phyloP scores from a whole-genome alignment of 2,113 vertebrate species.

The Thunnus thynnus region DNA sequence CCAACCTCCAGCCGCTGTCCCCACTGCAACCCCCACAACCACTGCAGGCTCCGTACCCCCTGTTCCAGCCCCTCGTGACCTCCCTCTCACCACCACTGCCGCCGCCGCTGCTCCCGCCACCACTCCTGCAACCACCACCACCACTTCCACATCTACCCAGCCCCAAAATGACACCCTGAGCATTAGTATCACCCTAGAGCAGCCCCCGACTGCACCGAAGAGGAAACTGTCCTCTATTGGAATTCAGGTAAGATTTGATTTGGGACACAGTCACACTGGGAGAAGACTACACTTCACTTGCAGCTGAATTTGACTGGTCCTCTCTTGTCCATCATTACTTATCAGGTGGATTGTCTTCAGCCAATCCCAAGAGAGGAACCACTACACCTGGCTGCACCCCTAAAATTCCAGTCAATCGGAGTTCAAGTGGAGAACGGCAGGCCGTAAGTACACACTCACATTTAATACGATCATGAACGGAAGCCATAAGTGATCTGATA shows the following conservation, averaged over 20 bases:
- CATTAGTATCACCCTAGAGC: conserved; percentile 85
- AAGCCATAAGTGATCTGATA: not conserved
- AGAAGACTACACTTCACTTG: not conserved
- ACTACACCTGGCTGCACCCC: conserved; percentile 84
- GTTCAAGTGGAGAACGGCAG: conserved; percentile 99
- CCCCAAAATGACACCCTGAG: conserved; percentile 86
- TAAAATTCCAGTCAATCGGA: conserved; percentile 98
- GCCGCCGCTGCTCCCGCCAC: conserved; percentile 28
- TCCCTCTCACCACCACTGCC: conserved; percentile 84
- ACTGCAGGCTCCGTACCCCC: conserved; percentile 78
- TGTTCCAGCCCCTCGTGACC: conserved; percentile 84
- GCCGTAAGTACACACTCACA: conserved; percentile 89
- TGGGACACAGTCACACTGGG: not conserved
- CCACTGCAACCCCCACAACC: conserved; percentile 86
- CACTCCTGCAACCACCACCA: conserved; percentile 41
- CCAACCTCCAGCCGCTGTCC: conserved; percentile 86
- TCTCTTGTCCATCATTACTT: conserved; percentile 64
- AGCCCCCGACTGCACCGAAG: conserved; percentile 88
- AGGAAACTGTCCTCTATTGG: conserved; percentile 98
- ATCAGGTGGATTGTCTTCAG: conserved; percentile 96
- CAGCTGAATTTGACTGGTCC: not conserved
- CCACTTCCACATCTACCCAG: conserved; percentile 66
- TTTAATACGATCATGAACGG: not conserved
- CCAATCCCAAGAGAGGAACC: conserved; percentile 93
- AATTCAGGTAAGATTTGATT: conserved; percentile 90